These are phyloP conservation scores for Cantharis lateralis DNA, from an alignment of 2,888 invertebrate genomes.

Conservation along the genomic window DNA sequence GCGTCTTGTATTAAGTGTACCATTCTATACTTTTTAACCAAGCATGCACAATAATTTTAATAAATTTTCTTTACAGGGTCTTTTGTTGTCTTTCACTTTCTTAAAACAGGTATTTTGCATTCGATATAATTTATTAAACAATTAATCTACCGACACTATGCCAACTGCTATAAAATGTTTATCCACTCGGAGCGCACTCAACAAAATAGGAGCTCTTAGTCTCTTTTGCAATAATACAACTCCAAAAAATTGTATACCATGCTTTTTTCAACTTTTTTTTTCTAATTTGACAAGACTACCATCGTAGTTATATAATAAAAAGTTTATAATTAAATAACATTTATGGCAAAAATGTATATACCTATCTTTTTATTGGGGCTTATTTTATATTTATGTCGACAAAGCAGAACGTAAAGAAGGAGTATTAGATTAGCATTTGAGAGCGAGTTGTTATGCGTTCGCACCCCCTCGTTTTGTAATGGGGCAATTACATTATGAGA, in stretches of 20 bases:
- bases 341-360: conserved; percentile 6
- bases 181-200: too few relatives aligned
- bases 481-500: conserved; percentile 52
- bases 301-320: not conserved
- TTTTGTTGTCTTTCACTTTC: not conserved
- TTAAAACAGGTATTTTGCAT: not conserved
- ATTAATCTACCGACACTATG: not conserved
- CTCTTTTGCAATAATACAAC: not conserved
- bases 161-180: too few relatives aligned
- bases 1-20: conserved; percentile 17
- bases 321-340: not conserved
- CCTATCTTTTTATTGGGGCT: conserved; percentile 10
- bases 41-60: conserved; percentile 15
- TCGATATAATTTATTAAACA: not conserved
- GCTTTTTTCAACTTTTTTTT: not conserved
- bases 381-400: conserved; percentile 16
- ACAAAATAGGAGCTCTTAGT: too few relatives aligned
- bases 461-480: conserved; percentile 30
- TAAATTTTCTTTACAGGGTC: not conserved
- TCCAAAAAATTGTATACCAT: not conserved
- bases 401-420: conserved; percentile 32
- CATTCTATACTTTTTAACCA: conserved; percentile 11
- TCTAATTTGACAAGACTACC: not conserved
- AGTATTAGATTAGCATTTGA: conserved; percentile 49
- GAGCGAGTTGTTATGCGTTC: conserved; percentile 35